A percentile compares a stretch with the other conserved stretches of the same genome.
phyloP scores from a whole-genome alignment of 2,888 invertebrate genomes.

The Andricus curvator region DNA sequence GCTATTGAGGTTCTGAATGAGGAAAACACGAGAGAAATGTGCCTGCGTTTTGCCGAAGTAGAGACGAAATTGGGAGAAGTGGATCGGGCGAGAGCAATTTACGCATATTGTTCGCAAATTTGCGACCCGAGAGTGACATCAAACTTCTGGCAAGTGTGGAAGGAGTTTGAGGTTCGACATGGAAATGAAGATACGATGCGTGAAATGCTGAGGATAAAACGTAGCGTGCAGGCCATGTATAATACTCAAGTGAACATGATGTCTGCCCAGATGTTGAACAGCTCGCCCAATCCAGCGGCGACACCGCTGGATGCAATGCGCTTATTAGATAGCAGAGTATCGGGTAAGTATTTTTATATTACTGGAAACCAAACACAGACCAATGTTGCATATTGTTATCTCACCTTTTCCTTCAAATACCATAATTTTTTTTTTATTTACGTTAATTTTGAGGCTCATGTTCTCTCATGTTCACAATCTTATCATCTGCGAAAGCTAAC shows the following conservation, averaged over 20 bases:
- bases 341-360: conserved; percentile 62
- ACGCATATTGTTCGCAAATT: conserved; percentile 98
- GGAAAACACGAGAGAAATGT: conserved; percentile 96
- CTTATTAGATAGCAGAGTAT: conserved; percentile 91
- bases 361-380: too few species aligned
- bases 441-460: too few species aligned
- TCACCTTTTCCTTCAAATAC: too few species aligned
- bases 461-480: too few species aligned
- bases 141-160: conserved; percentile 99
- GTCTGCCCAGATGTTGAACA: conserved; percentile 97
- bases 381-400: too few species aligned
- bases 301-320: conserved; percentile 91
- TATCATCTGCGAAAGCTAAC: too few species aligned
- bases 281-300: conserved; percentile 85
- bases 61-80: conserved; percentile 99
- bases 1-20: conserved; percentile 97
- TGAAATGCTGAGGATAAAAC: conserved; percentile 98
- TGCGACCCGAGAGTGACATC: conserved; percentile 96
- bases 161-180: conserved; percentile 99
- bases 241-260: conserved; percentile 99
- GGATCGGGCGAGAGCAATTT: conserved; percentile 97
- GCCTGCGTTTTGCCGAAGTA: conserved; percentile 97
- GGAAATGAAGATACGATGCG: conserved; percentile 99
- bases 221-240: conserved; percentile 98
- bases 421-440: too few species aligned